Conservation (phyloP, 2,797 vertebrate genomes). For the Periparus ater region DNA sequence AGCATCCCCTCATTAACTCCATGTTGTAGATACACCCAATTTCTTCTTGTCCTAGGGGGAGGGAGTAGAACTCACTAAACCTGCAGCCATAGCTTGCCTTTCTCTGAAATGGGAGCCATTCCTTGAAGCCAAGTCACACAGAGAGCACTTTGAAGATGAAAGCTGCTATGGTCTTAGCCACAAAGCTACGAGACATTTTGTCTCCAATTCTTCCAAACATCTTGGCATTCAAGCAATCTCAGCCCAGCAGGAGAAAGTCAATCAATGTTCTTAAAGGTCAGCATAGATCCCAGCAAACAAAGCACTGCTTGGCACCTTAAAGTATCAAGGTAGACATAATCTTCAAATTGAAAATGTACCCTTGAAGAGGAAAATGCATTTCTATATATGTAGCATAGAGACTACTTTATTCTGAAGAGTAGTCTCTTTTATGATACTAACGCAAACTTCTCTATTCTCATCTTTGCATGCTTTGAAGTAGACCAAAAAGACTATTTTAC, state of each 20-base stretch:
- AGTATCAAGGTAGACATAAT: not conserved
- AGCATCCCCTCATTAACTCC: not conserved
- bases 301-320: not conserved
- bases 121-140: constrained; percentile 31
- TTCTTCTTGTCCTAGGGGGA: constrained; percentile 35
- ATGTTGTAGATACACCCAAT: not conserved
- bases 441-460: not conserved
- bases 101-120: constrained; percentile 26
- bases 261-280: not conserved
- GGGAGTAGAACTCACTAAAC: constrained; percentile 17
- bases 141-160: constrained; percentile 46
- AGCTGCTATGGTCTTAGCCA: constrained; percentile 19
- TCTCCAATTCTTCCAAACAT: not conserved
- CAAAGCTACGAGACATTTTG: constrained; percentile 43
- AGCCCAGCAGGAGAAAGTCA: not conserved
- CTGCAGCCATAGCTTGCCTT: not conserved
- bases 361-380: not conserved
- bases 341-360: not conserved
- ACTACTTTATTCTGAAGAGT: not conserved
- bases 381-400: not conserved
- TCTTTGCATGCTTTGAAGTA: not conserved
- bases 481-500: not conserved
- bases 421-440: not conserved
- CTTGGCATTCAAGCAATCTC: not conserved
- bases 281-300: not conserved